Evolutionary conservation across 2,797 vertebrate genomes (phyloP).

Genomic region (Sarcophilus harrisii): DNA sequence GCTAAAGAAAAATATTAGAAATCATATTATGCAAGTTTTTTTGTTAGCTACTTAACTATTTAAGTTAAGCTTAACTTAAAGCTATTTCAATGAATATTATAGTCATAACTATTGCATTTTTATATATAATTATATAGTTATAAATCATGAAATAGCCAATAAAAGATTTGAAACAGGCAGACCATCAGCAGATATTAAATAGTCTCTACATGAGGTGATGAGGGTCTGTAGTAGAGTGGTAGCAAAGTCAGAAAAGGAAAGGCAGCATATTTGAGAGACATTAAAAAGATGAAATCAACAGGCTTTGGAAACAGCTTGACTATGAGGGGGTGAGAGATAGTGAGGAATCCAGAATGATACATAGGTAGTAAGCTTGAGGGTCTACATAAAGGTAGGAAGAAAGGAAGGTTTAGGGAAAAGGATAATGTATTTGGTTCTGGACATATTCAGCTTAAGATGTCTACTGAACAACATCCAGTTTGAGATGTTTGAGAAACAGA

Average conservation of each 20-base stretch:
- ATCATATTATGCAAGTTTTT: conserved; percentile 2
- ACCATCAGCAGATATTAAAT: background rate
- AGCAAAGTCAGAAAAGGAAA: background rate
- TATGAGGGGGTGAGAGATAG: background rate
- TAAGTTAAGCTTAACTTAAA: too few relatives aligned
- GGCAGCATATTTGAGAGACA: background rate
- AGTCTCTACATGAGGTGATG: background rate
- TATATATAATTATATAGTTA: conserved; percentile 13
- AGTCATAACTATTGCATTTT: conserved; percentile 29
- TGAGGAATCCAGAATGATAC: background rate
- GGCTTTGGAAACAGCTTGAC: background rate
- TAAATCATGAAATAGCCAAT: background rate
- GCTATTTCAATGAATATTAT: conserved; percentile 13
- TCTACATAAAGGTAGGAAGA: background rate
- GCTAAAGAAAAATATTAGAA: conserved; percentile 11
- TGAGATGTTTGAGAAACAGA: background rate
- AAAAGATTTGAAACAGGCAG: background rate
- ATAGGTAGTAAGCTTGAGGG: background rate
- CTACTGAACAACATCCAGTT: background rate
- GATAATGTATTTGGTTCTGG: background rate
- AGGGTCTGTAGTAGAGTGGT: background rate
- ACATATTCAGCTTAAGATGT: background rate
- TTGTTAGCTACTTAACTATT: background rate
- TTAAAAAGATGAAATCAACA: background rate
- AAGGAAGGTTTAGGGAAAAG: background rate